Evolutionary conservation across 2,113 vertebrate genomes (phyloP).

Genomic region (Salminus brasiliensis): DNA sequence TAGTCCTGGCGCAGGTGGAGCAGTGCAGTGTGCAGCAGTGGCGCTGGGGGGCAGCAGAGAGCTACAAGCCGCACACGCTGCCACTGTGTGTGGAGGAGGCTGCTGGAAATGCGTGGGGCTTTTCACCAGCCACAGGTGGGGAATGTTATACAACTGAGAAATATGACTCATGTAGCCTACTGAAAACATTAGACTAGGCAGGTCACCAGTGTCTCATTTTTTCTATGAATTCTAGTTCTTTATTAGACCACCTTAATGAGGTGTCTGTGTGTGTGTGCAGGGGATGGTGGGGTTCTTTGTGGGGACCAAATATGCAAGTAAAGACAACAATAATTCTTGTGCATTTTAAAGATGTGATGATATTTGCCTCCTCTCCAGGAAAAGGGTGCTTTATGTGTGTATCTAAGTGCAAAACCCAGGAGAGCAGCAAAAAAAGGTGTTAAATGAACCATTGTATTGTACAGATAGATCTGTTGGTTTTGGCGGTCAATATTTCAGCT

Average conservation of each 20-base stretch:
- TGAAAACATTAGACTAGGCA: slow-evolving; percentile 20
- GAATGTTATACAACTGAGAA: slow-evolving; percentile 40
- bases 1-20: not conserved
- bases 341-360: not conserved
- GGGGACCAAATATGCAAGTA: not conserved
- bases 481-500: slow-evolving; percentile 27
- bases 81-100: not conserved
- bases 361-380: not conserved
- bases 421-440: not conserved
- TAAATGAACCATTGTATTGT: slow-evolving; percentile 12
- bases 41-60: slow-evolving; percentile 56
- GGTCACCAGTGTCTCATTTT: not conserved
- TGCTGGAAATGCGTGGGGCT: slow-evolving; percentile 1
- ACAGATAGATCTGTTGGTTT: too few species aligned
- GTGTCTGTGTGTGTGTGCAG: not conserved
- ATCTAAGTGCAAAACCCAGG: not conserved
- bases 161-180: slow-evolving; percentile 38
- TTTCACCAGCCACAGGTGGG: slow-evolving; percentile 35
- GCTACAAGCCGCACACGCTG: slow-evolving; percentile 2
- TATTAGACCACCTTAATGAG: not conserved
- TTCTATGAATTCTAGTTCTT: not conserved
- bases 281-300: too few species aligned
- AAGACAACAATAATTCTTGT: not conserved
- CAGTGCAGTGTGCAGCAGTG: not conserved
- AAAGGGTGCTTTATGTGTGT: not conserved